phyloP scores from a whole-genome alignment of 2,888 invertebrate genomes.

The Tuta absoluta region DNA sequence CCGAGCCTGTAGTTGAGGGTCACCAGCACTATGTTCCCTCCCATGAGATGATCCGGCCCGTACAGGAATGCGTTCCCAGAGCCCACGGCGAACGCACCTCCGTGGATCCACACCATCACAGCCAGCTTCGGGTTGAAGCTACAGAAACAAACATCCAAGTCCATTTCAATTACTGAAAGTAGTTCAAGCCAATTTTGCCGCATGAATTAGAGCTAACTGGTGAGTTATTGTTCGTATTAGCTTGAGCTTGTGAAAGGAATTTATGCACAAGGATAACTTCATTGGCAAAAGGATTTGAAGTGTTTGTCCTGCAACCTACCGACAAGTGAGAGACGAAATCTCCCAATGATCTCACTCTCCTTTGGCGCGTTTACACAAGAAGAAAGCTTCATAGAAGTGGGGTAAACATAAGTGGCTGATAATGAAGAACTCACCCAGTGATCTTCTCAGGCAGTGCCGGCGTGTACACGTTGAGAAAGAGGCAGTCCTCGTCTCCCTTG shows the following conservation, averaged over 20 bases:
- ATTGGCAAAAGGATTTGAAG: no score
- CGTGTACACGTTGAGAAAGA: conserved; percentile 87
- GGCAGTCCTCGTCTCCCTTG: conserved; percentile 84
- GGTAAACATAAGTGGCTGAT: neutral
- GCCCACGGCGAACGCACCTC: conserved; percentile 83
- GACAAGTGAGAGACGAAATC: no score
- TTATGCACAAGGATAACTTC: no score
- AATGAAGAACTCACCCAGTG: conserved; percentile 56
- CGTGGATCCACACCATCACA: conserved; percentile 85
- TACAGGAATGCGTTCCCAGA: conserved; percentile 83
- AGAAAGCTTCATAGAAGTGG: no score
- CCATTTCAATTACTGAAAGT: no score
- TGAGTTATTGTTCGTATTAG: no score
- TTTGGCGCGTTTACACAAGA: no score
- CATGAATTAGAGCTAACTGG: neutral
- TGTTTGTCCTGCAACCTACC: no score
- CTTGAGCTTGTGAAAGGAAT: no score
- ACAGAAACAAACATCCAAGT: conserved; percentile 21
- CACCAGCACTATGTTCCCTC: conserved; percentile 83
- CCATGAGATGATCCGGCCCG: conserved; percentile 83
- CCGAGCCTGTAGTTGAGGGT: conserved; percentile 84
- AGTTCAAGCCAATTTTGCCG: neutral
- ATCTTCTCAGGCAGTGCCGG: conserved; percentile 77
- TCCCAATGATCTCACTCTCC: no score
- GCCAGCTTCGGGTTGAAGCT: conserved; percentile 80